Base-by-base conservation (phyloP, 2,888 invertebrate genomes). In the Dolichopus griseipennis region DNA sequence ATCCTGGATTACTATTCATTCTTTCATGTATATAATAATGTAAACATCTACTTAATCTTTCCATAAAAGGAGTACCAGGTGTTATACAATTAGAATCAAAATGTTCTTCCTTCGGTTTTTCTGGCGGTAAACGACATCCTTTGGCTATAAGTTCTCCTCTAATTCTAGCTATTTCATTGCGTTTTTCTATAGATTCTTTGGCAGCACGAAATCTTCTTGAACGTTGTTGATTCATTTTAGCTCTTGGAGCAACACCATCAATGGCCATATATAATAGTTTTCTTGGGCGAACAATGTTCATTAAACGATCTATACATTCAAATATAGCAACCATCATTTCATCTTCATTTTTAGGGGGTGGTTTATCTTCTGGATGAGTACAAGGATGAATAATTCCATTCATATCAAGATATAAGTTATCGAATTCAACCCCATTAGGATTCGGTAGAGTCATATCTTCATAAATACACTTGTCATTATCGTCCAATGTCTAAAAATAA, bases 281-380 rank as follows among this genome's bases (percentile, higher is more conserved):
- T 75, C 95, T 85, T 0, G 97, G 97, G 72, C 97, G 84, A 0
- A 97, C 95, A 75, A 97, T 97, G 65, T 89, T 86, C 82, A 98
- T 94, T 70, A 99, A 85, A 70, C 97, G 85, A 82, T 99, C 99
- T 72, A 99, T 97, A 81, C 97, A 98, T 76, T 97, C 97, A 80
- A 99, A 99, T 77, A 99, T 99, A 65, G 95, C 93, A 65, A 96
- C 87, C 97, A 99, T 99, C 99, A 99, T 99, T 85, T 99, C 99
- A 77, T 98, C 97, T 81, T 99, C 99, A 83, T 96, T 93, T 82
- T 93, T 94, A 0, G 99, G 99, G 0, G 98, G 91, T 2, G 97
- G 95, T 82, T 92, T 93, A 80, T 99, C 94, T 81, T 99, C 98
- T 0, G 99, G 99, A 87, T 99, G 99, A 10, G 97, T 98, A 79